Conservation (phyloP, 2,797 vertebrate species). For the Hypotaenidia philippensis region DNA sequence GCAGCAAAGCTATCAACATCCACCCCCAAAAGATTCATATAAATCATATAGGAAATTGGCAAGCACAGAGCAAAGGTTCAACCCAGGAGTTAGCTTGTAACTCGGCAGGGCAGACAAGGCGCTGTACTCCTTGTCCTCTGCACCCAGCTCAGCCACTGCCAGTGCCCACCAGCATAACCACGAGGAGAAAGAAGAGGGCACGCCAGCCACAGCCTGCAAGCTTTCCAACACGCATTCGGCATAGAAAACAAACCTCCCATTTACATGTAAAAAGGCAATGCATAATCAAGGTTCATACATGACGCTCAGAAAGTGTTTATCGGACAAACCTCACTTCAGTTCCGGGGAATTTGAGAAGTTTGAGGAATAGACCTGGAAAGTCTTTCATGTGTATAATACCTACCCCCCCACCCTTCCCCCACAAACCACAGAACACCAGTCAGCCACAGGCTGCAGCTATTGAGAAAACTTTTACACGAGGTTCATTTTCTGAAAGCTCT, state of each 20-base stretch:
- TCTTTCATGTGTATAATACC: neutral
- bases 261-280: slow-evolving; percentile 79
- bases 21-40: slow-evolving; percentile 84
- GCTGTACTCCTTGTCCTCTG: slow-evolving; percentile 64
- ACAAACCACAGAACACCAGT: slow-evolving; percentile 56
- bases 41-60: slow-evolving; percentile 86
- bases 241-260: slow-evolving; percentile 63
- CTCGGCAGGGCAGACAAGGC: neutral
- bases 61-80: slow-evolving; percentile 85
- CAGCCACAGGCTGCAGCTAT: slow-evolving; percentile 69
- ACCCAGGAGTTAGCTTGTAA: slow-evolving; percentile 41
- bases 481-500: slow-evolving; percentile 13
- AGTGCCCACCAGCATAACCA: neutral
- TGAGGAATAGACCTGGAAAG: slow-evolving; percentile 67
- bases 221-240: slow-evolving; percentile 61
- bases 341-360: slow-evolving; percentile 67
- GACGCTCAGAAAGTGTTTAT: slow-evolving; percentile 66
- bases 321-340: slow-evolving; percentile 66
- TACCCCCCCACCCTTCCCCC: neutral
- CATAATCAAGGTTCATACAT: slow-evolving; percentile 72
- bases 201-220: slow-evolving; percentile 64
- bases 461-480: slow-evolving; percentile 52
- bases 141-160: neutral
- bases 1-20: slow-evolving; percentile 86
- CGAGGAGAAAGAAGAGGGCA: slow-evolving; percentile 58